Base-by-base conservation (phyloP, 2,113 vertebrate species). In the Sylvia atricapilla region DNA sequence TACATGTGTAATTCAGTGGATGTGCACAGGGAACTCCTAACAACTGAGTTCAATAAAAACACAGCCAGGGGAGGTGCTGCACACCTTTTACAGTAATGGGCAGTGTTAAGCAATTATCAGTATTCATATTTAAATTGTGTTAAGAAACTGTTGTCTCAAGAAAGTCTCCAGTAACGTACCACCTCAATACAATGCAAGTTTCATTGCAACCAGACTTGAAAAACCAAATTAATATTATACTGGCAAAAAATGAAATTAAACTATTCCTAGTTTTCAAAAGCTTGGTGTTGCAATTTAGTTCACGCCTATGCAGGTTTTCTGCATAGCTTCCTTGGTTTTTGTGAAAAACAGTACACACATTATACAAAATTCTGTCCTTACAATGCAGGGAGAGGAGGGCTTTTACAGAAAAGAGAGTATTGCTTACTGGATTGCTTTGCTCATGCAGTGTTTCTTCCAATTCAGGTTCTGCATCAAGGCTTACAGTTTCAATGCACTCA, bases 401-500 rank as follows among this genome's bases (percentile, higher is more conserved):
- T 72, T 73, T 50, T 90, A 47, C 17, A n/a, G 56, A 88, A 75
- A 17, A 89, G 19, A 64, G 63, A 73, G 8, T 24, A 31, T 47
- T 87, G 93, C 98, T 96, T 97, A 98, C 98, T 82, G 5, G 53
- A 66, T 77, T 77, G 24, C 21, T 94, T 78, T 97, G 94, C 68
- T 98, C 97, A 76, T 76, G 94, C 73, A 92, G 67, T 35, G 83
- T 86, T 84, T 93, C 93, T 84, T 97, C 96, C 21, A 95, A 73
- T 67, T 93, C 97, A 37, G 91, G 55, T 28, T 98, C 98, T 63
- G 94, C 41, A 77, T 98, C 98, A 4, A 98, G 97, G 93, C 78
- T 98, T 60, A 98, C 96, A 0, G 98, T 96, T 33, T 98, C 98
- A 72, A 49, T 91, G 89, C 97, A 98, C 30, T 97, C 97, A 4